A percentile compares a stretch with the other conserved stretches of the same genome.
Conservation (phyloP, 2,797 vertebrate species). For the Brachyalestes nurse region DNA sequence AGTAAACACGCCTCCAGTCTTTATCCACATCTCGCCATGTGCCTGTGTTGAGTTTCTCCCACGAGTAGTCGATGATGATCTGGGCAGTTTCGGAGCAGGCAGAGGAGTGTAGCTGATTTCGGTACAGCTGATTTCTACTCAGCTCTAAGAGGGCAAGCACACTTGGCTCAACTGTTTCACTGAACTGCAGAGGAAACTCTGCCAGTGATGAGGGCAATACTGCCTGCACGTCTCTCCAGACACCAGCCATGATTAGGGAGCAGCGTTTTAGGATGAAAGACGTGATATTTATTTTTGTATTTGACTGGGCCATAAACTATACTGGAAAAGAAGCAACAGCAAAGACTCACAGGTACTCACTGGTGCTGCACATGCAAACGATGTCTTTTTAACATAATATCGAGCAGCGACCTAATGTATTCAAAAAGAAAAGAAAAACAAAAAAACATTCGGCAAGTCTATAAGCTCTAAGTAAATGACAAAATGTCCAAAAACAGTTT, state of each 20-base stretch:
- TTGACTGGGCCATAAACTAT: background rate
- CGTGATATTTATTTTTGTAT: background rate
- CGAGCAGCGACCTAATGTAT: too few relatives aligned
- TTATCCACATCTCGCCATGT: conserved; percentile 86
- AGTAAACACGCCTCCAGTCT: conserved; percentile 87
- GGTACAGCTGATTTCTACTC: conserved; percentile 75
- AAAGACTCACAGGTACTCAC: background rate
- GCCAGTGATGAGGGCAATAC: conserved; percentile 74
- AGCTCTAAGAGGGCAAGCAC: conserved; percentile 71
- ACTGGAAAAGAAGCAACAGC: background rate
- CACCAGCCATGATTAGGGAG: conserved; percentile 58
- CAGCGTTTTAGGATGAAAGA: background rate
- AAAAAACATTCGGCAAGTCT: too few relatives aligned
- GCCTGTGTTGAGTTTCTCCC: conserved; percentile 90
- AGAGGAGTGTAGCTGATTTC: background rate
- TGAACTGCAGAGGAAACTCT: conserved; percentile 75
- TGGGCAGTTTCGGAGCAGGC: conserved; percentile 72
- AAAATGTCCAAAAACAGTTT: conserved; percentile 9
- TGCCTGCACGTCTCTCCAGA: conserved; percentile 75
- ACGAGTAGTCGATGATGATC: conserved; percentile 83
- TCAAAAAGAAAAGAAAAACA: too few relatives aligned
- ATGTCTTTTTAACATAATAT: too few relatives aligned
- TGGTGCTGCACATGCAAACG: too few relatives aligned
- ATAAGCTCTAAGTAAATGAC: background rate
- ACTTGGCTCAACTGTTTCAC: conserved; percentile 76